Percentiles rank a stretch among this genome's conserved stretches.
These are phyloP conservation scores for Stenotaenia linearis DNA, from an alignment of 2,888 invertebrate genomes.

Conservation along the genomic window DNA sequence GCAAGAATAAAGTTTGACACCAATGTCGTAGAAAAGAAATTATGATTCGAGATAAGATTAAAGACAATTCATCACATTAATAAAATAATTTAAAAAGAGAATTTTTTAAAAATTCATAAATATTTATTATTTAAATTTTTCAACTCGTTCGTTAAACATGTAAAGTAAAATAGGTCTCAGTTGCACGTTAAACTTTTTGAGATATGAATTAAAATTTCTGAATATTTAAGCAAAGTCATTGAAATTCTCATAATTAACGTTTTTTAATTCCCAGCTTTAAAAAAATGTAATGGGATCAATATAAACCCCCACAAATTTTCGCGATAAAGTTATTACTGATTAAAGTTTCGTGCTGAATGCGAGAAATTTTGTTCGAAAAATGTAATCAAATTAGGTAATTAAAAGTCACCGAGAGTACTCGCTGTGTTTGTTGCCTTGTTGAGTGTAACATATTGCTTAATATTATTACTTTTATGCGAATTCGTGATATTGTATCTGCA, in stretches of 20 bases:
- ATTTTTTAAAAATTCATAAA: neutral
- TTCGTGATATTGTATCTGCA: neutral
- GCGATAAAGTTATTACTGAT: neutral
- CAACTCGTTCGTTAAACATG: neutral
- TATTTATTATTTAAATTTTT: slow-evolving; percentile 12
- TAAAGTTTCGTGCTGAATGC: neutral
- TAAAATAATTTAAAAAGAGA: too few species aligned
- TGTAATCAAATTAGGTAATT: neutral
- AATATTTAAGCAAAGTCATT: neutral
- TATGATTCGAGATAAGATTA: neutral
- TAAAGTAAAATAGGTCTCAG: neutral
- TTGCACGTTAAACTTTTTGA: neutral
- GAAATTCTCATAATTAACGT: neutral
- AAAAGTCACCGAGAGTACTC: too few species aligned
- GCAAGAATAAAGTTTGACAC: neutral
- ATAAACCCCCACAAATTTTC: neutral
- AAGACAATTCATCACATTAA: neutral
- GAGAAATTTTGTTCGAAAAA: neutral
- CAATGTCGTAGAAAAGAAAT: neutral
- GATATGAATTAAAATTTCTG: neutral
- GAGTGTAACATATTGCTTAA: too few species aligned
- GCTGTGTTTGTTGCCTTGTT: too few species aligned
- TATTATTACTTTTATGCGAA: too few species aligned
- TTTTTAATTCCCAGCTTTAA: neutral
- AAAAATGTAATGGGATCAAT: neutral